Base-by-base conservation (phyloP, 1,140 invertebrate species). In the Bicyclus anynana region DNA sequence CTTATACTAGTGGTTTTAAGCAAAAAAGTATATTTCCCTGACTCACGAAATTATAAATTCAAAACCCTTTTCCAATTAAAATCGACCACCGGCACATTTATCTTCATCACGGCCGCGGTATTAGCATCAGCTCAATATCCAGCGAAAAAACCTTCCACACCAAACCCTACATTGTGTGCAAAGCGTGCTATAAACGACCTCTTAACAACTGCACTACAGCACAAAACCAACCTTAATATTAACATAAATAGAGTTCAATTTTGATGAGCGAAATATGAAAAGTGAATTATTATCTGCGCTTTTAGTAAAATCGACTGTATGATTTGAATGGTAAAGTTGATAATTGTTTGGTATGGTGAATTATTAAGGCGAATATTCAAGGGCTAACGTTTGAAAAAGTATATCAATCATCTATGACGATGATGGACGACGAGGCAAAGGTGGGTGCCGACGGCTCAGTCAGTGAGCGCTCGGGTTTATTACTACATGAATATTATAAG, bases 361-460 rank as follows among this genome's bases (percentile, higher is more conserved):
- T 59, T 55, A 57, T 73, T 66, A 77, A 68, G 72, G 64, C 67
- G 60, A 77, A 69, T 71, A 65, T 67, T 73, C 60, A 67, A 69
- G 68, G 57, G 59, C 60, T 61, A 70, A 65, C 54, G 67, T 59
- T 65, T 79, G 80, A 80, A 80, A 83, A 83, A 80, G 73, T 76
- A 62, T 74, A 83, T 83, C 80, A 80, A 83, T 83, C 80, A 83
- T 83, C 62, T 69, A 58, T 75, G 80, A 80, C 74, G 70, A 79
- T 80, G 80, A 83, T 79, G 63, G 64, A 83, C 69, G 76, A 68
- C 63, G 66, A 56, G 40, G 67, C 70, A 65, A 75, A 72, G 70
- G 69, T 69, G 63, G 72, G 61, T 74, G 61, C 67, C 65, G 50
- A 66, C 56, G 38, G 47, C 59, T 61, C 66, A 70, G 63, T 62